Percentiles rank a stretch among this genome's conserved stretches.
phyloP scores from a whole-genome alignment of 1,140 invertebrate genomes.

The Cyphomyrmex costatus region DNA sequence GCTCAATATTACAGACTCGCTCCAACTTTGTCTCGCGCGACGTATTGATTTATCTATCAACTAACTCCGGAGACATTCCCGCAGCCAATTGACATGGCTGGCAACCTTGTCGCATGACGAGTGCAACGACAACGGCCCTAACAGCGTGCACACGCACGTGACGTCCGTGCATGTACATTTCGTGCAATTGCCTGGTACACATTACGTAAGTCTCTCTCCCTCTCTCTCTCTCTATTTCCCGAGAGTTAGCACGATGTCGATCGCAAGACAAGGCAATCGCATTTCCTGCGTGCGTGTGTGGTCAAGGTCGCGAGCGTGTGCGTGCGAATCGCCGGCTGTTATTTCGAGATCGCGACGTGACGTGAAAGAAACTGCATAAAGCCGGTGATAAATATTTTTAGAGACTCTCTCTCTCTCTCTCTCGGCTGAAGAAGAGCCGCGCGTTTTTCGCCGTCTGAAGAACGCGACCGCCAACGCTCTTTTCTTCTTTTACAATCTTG shows the following conservation, averaged over 20 bases:
- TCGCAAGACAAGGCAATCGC: slow-evolving; percentile 67
- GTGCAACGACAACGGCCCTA: slow-evolving; percentile 15
- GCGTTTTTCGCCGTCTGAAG: background rate
- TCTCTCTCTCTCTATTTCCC: background rate
- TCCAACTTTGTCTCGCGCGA: background rate
- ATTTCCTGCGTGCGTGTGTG: slow-evolving; percentile 72
- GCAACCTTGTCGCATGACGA: slow-evolving; percentile 27
- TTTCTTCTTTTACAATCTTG: background rate
- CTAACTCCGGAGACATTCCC: background rate
- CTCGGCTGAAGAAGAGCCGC: background rate
- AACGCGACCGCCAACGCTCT: background rate
- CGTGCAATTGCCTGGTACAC: slow-evolving; percentile 61
- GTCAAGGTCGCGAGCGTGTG: slow-evolving; percentile 67
- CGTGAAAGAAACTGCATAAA: slow-evolving; percentile 52
- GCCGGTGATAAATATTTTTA: slow-evolving; percentile 54
- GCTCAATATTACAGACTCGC: background rate
- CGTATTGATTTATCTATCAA: slow-evolving; percentile 2
- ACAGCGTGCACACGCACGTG: slow-evolving; percentile 46
- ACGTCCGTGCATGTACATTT: slow-evolving; percentile 53
- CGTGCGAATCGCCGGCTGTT: slow-evolving; percentile 43
- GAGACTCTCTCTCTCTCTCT: slow-evolving; percentile 18
- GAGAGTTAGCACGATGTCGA: slow-evolving; percentile 33
- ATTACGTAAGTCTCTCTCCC: slow-evolving; percentile 68
- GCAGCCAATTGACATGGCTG: slow-evolving; percentile 30
- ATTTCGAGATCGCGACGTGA: slow-evolving; percentile 44